phyloP scores from a whole-genome alignment of 2,888 invertebrate species.

The Eilema griseolum region DNA sequence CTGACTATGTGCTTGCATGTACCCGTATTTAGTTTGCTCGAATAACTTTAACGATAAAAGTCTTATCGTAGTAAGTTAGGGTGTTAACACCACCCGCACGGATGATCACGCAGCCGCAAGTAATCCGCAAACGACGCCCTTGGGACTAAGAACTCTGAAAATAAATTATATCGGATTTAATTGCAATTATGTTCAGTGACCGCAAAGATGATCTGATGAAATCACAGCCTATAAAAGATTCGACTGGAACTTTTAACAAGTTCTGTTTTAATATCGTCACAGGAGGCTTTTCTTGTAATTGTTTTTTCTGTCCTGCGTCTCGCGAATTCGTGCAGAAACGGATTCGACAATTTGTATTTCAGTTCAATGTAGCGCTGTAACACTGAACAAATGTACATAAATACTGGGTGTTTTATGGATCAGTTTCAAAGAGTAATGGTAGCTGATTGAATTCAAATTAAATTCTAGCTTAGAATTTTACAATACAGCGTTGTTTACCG shows the following conservation, averaged over 20 bases:
- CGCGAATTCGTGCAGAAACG: constrained; percentile 42
- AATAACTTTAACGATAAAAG: constrained; percentile 53
- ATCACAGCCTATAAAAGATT: constrained; percentile 42
- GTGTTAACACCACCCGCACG: constrained; percentile 27
- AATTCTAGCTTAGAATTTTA: not conserved
- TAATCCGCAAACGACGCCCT: constrained; percentile 47
- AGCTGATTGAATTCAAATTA: constrained; percentile 9
- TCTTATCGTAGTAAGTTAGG: constrained; percentile 46
- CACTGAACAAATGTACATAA: constrained; percentile 18
- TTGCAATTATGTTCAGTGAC: constrained; percentile 64
- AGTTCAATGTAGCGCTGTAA: constrained; percentile 21
- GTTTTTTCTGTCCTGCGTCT: constrained; percentile 45
- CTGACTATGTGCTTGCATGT: constrained; percentile 16
- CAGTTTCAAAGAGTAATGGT: constrained; percentile 22
- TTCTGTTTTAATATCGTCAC: constrained; percentile 39
- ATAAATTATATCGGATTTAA: constrained; percentile 64
- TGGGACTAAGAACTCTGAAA: constrained; percentile 55
- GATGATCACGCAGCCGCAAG: constrained; percentile 46
- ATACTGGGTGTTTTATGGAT: constrained; percentile 24
- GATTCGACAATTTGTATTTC: constrained; percentile 25
- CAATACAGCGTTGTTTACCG: not conserved
- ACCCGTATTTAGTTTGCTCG: constrained; percentile 35
- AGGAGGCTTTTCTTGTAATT: constrained; percentile 51
- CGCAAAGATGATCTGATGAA: constrained; percentile 58
- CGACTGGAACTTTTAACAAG: constrained; percentile 44